Evolutionary conservation across 2,888 invertebrate genomes (phyloP).

Genomic region (Drosophila acutilabella): DNA sequence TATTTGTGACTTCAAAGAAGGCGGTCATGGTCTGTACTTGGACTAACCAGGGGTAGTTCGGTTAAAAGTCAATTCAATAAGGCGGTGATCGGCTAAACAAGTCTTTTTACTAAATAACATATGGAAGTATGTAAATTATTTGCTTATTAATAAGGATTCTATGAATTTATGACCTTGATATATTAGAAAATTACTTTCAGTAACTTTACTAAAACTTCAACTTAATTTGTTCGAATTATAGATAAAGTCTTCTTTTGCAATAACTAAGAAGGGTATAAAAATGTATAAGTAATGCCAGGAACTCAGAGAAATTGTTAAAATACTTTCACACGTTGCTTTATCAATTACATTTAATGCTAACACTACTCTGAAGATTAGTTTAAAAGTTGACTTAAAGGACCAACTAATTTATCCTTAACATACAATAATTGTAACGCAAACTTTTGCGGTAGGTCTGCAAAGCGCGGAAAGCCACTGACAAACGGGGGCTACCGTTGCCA

Average conservation of each 20-base stretch:
- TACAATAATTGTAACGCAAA: neutral
- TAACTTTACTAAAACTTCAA: too few relatives aligned
- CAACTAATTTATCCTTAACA: neutral
- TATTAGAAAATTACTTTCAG: too few relatives aligned
- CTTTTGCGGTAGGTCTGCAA: constrained; percentile 57
- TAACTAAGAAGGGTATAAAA: too few relatives aligned
- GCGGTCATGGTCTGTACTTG: constrained; percentile 9
- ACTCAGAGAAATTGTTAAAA: too few relatives aligned
- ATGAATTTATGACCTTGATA: too few relatives aligned
- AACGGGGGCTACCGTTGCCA: constrained; percentile 66
- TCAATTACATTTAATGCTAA: neutral
- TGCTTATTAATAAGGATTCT: too few relatives aligned
- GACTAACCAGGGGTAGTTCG: constrained; percentile 11
- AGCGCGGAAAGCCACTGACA: constrained; percentile 52
- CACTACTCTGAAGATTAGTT: too few relatives aligned
- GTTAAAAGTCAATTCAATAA: constrained; percentile 46
- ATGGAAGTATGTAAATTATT: too few relatives aligned
- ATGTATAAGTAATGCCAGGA: too few relatives aligned
- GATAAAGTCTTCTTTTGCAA: too few relatives aligned
- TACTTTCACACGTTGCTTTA: neutral
- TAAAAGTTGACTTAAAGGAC: neutral
- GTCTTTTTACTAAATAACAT: neutral
- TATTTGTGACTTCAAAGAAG: constrained; percentile 15
- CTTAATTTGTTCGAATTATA: too few relatives aligned
- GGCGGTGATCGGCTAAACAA: neutral